Percentiles rank a stretch among this genome's conserved stretches.
phyloP scores from a whole-genome alignment of 2,113 vertebrate genomes.

The Abramis brama region DNA sequence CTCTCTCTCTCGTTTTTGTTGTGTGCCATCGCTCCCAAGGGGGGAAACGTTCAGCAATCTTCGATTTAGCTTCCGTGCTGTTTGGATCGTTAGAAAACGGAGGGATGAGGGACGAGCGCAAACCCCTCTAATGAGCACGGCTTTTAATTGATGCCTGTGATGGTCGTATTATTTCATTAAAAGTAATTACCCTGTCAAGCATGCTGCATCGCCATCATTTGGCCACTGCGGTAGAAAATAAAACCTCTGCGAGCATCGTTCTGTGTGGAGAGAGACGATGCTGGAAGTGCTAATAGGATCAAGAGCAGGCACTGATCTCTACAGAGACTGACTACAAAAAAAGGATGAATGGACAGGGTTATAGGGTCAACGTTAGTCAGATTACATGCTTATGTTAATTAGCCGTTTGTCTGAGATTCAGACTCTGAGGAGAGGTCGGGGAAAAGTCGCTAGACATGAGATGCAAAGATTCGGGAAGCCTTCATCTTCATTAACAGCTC shows the following conservation, averaged over 20 bases:
- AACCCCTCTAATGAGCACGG: conserved; percentile 72
- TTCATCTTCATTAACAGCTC: conserved; percentile 10
- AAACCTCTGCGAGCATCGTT: conserved; percentile 64
- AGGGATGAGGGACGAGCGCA: conserved; percentile 71
- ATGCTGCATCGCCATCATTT: conserved; percentile 71
- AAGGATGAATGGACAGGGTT: neutral
- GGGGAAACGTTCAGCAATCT: conserved; percentile 65
- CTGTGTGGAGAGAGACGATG: conserved; percentile 68
- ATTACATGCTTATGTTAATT: conserved; percentile 9
- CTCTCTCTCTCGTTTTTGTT: conserved; percentile 35
- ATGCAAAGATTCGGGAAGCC: neutral
- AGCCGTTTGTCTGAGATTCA: conserved; percentile 17
- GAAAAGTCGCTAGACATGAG: neutral
- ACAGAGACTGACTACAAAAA: conserved; percentile 5
- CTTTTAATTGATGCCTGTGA: conserved; percentile 80
- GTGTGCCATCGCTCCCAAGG: conserved; percentile 58
- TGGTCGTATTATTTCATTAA: conserved; percentile 78
- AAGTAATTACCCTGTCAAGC: conserved; percentile 78
- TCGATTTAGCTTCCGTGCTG: conserved; percentile 67
- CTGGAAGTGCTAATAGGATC: conserved; percentile 68
- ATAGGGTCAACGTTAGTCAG: neutral
- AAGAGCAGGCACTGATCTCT: conserved; percentile 44
- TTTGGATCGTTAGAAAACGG: conserved; percentile 73
- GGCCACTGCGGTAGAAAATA: conserved; percentile 64
- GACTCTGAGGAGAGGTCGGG: neutral